Percentiles rank a stretch among this genome's conserved stretches.
Conservation (phyloP, 2,113 vertebrate species). For the Orientallactaga bullata region DNA sequence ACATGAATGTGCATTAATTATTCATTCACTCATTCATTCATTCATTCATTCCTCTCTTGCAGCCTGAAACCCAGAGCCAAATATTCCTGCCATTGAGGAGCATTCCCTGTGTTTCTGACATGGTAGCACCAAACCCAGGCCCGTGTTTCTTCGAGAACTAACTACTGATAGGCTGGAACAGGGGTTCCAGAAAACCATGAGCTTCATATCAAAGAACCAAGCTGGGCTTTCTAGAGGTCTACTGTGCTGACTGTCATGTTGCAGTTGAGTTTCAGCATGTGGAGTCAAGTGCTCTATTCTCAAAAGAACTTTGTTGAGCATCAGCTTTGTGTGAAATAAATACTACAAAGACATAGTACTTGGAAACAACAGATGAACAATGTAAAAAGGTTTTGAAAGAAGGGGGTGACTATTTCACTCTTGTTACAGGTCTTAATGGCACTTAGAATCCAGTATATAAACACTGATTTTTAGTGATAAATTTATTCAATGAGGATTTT, state of each 20-base stretch:
- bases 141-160: not conserved
- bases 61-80: not conserved
- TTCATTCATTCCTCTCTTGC: no score
- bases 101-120: not conserved
- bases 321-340: constrained; percentile 21
- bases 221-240: not conserved
- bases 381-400: not conserved
- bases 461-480: no score
- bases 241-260: not conserved
- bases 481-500: not conserved
- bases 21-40: no score
- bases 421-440: not conserved
- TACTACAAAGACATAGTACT: not conserved
- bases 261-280: not conserved
- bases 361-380: not conserved
- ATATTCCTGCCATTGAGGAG: not conserved
- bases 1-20: not conserved
- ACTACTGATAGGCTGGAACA: not conserved
- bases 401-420: not conserved
- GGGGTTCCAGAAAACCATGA: not conserved
- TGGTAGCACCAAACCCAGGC: not conserved
- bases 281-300: not conserved
- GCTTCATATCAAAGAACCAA: not conserved
- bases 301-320: not conserved
- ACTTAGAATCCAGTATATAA: no score